A percentile compares a stretch with the other conserved stretches of the same genome.
Evolutionary conservation across 1,140 invertebrate genomes (phyloP).

Genomic region (Phenacoccus solenopsis): DNA sequence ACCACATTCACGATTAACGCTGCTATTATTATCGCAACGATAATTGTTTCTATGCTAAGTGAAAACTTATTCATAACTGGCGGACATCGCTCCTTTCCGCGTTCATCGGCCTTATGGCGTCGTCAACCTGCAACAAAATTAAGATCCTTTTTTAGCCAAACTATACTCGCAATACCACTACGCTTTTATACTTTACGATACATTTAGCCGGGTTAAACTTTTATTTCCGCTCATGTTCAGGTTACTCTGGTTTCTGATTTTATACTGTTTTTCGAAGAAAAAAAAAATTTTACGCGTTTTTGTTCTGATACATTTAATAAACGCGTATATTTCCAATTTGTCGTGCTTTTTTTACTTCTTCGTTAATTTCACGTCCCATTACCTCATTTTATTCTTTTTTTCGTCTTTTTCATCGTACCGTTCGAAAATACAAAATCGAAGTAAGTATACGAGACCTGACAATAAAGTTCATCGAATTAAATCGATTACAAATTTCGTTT

Average conservation of each 20-base stretch:
- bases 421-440: no score
- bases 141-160: no score
- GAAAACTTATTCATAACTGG: constrained; percentile 10
- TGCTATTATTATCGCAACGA: constrained; percentile 6
- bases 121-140: background rate
- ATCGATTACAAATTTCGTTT: no score
- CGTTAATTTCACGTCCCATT: no score
- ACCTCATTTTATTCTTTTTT: no score
- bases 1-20: constrained; percentile 24
- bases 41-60: background rate
- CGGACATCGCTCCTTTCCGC: background rate
- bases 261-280: background rate
- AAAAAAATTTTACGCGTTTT: background rate
- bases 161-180: no score
- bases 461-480: no score
- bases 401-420: no score
- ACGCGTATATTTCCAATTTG: constrained; percentile 1
- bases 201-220: background rate
- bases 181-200: background rate
- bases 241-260: background rate
- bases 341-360: background rate
- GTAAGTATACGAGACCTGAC: no score
- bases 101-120: background rate
- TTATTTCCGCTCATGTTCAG: background rate
- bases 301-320: constrained; percentile 3